Evolutionary conservation across 2,888 invertebrate genomes (phyloP).

Genomic region (Stratiomys singularior): DNA sequence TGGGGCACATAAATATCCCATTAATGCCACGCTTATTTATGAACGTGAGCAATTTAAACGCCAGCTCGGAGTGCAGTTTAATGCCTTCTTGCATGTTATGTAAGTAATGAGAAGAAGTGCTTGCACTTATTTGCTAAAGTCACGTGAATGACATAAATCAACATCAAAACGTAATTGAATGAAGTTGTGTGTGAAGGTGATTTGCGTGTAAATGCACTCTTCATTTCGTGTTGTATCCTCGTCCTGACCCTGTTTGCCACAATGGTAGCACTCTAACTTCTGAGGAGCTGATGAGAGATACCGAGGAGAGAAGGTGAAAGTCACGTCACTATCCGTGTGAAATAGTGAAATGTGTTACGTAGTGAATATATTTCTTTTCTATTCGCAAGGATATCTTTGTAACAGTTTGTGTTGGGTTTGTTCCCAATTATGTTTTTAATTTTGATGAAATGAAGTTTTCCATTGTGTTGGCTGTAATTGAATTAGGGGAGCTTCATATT

Average conservation of each 20-base stretch:
- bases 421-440: not conserved
- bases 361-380: not conserved
- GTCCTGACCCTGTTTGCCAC: not conserved
- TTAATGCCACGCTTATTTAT: not conserved
- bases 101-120: not conserved
- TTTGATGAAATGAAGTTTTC: not conserved
- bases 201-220: not conserved
- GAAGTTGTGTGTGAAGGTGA: not conserved
- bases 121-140: constrained; percentile 37
- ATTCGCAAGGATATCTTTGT: not conserved
- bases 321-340: not conserved
- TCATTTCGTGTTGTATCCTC: not conserved
- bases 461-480: not conserved
- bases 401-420: not conserved
- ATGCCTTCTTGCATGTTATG: not conserved
- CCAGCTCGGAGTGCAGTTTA: not conserved
- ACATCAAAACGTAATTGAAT: constrained; percentile 31
- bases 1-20: not conserved
- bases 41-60: not conserved
- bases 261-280: no score
- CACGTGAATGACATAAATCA: constrained; percentile 37
- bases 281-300: no score
- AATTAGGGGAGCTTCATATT: not conserved
- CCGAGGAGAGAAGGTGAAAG: not conserved
- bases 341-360: not conserved